phyloP scores from a whole-genome alignment of 2,797 vertebrate genomes.

The Zenarchopterus dispar region DNA sequence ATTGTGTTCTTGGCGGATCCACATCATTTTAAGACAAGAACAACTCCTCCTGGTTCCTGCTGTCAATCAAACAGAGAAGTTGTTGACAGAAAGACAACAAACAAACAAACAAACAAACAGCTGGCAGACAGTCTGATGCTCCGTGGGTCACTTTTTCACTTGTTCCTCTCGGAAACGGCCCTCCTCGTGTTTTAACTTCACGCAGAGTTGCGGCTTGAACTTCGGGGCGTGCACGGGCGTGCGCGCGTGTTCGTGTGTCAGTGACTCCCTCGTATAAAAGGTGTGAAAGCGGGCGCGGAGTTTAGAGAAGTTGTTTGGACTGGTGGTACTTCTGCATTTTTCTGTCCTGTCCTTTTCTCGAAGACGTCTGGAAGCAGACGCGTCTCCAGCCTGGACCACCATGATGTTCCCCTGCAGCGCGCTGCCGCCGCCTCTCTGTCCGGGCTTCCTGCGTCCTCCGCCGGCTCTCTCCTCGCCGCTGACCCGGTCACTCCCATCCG shows the following conservation, averaged over 20 bases:
- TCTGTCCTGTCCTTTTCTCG: not conserved
- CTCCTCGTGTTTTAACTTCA: not conserved
- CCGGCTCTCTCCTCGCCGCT: constrained; percentile 87
- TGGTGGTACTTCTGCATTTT: not conserved
- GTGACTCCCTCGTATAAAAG: constrained; percentile 23
- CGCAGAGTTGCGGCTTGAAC: constrained; percentile 8
- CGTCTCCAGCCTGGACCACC: constrained; percentile 26
- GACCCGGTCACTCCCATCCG: constrained; percentile 83
- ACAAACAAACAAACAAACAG: no score
- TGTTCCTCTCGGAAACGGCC: not conserved
- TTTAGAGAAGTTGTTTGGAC: not conserved
- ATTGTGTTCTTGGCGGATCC: no score
- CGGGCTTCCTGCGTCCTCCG: constrained; percentile 87
- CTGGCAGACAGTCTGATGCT: no score
- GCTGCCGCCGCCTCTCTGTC: constrained; percentile 90
- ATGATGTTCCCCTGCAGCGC: constrained; percentile 95
- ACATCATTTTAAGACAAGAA: no score
- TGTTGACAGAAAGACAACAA: no score
- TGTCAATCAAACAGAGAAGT: no score
- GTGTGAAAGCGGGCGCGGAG: not conserved
- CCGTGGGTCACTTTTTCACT: no score
- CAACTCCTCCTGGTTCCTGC: no score
- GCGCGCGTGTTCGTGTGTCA: not conserved
- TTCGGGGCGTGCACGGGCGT: constrained; percentile 6
- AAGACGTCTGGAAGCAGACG: not conserved